Evolutionary conservation across 2,888 invertebrate species (phyloP).

Genomic region (Nysson spinosus): DNA sequence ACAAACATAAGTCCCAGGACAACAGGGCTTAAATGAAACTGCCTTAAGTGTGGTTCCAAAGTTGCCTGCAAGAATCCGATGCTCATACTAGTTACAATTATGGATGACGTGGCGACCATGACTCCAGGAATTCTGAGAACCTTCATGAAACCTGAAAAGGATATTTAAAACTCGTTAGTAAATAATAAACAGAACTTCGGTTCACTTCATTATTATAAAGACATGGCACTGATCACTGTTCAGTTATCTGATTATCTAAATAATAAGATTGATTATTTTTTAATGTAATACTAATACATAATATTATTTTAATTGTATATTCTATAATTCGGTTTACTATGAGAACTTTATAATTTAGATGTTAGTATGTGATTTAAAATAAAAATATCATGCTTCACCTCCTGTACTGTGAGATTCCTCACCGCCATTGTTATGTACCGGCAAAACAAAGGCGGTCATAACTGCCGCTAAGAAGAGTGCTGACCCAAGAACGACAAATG

Average conservation of each 20-base stretch:
- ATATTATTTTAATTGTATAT: too few species aligned
- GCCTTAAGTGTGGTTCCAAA: constrained; percentile 90
- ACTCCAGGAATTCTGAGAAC: constrained; percentile 87
- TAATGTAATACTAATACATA: too few species aligned
- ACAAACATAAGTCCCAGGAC: constrained; percentile 89
- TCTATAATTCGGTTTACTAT: too few species aligned
- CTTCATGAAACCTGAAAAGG: constrained; percentile 81
- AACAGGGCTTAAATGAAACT: constrained; percentile 84
- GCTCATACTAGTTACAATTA: constrained; percentile 88
- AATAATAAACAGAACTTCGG: too few species aligned
- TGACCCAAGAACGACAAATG: constrained; percentile 89
- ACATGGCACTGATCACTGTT: too few species aligned
- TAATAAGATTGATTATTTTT: too few species aligned
- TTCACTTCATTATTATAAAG: too few species aligned
- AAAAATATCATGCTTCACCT: constrained; percentile 22
- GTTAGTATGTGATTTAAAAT: neutral
- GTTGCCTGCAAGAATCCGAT: constrained; percentile 94
- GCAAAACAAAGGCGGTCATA: constrained; percentile 86
- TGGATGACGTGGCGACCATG: constrained; percentile 83
- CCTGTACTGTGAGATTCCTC: constrained; percentile 78
- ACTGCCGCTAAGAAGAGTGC: constrained; percentile 87
- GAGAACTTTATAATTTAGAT: too few species aligned
- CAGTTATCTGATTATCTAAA: too few species aligned
- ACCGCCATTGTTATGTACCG: constrained; percentile 81
- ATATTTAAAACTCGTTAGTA: neutral